phyloP scores from a whole-genome alignment of 2,113 vertebrate genomes.

The Hippocampus guttulatus region DNA sequence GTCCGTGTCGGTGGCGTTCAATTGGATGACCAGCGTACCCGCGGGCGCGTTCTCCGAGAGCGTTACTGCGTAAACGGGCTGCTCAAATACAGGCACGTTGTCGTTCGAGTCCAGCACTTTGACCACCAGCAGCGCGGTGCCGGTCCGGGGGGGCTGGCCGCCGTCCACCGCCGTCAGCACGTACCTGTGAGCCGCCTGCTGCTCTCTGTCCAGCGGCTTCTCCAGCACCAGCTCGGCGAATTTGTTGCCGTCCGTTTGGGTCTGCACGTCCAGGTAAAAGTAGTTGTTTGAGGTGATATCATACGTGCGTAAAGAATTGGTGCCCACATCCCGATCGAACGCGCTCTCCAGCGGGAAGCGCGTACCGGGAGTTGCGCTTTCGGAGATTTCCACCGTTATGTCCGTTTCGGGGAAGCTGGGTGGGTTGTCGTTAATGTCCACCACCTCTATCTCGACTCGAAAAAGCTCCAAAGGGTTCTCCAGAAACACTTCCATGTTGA shows the following conservation, averaged over 20 bases:
- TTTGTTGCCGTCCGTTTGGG: conserved; percentile 89
- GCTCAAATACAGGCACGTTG: conserved; percentile 93
- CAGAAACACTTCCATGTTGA: conserved; percentile 95
- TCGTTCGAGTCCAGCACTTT: conserved; percentile 95
- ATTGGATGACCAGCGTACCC: conserved; percentile 89
- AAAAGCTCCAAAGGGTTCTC: conserved; percentile 96
- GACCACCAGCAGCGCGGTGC: conserved; percentile 91
- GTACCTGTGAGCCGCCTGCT: conserved; percentile 92
- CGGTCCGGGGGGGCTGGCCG: conserved; percentile 86
- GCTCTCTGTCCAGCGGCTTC: conserved; percentile 90
- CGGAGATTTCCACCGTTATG: conserved; percentile 94
- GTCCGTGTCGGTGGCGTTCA: conserved; percentile 92
- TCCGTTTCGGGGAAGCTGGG: conserved; percentile 92
- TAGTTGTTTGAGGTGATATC: conserved; percentile 93
- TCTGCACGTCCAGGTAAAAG: conserved; percentile 95
- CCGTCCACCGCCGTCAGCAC: conserved; percentile 96
- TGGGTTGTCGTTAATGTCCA: conserved; percentile 97
- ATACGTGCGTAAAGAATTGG: conserved; percentile 93
- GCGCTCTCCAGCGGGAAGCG: conserved; percentile 96
- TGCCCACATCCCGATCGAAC: conserved; percentile 94
- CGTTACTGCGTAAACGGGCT: conserved; percentile 88
- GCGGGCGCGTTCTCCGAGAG: conserved; percentile 88
- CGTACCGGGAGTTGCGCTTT: conserved; percentile 93
- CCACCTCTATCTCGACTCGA: conserved; percentile 91
- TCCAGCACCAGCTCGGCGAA: conserved; percentile 95